Evolutionary conservation across 2,888 invertebrate genomes (phyloP), one percentile per base, ranked within the genome.

Genomic region (Coremacera marginata): DNA sequence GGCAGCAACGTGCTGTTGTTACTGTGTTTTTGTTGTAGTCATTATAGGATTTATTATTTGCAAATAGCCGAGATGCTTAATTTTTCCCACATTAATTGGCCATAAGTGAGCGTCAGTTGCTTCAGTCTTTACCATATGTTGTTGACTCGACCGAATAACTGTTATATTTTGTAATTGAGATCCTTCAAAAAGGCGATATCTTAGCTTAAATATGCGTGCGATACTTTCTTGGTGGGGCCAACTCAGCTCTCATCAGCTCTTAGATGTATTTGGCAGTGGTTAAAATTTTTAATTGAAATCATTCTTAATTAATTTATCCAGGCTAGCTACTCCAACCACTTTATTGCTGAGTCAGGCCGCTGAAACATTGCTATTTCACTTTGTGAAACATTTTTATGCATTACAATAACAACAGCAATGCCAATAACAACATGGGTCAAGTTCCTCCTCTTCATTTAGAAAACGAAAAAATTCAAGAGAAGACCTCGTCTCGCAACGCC

Each of bases 161-260:
- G 77, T 83, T 78, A 4, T 81, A 81, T 84, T 81, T 78, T 82
- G 80, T 86, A 84, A 84, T 85, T 85, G 84, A 81, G 81, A 81
- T 83, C 60, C 44, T 14, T 44, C 8, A 37, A 37, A 7, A 37
- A 37, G 14, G 4, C 27, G 22, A 22, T 22, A 60, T 22, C 60
- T 25, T 60, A 11, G 14, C 60, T 60, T 60, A 68, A 84, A 86
- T 85, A 85, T 77, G 78, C 84, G 84, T 85, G 86, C 65, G 84
- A 85, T 57, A 68, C 80, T 8, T 63, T 75, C 19, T 63, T 71
- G 82, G 82, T 82, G 81, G 70, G 75, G 5, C 16, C 44, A 44
- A 44, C 44, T 44, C 11, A 44, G 11, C 44, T 44, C 11, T 11
- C 44, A 11, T 44, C 14, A 31, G 5, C 31, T 31, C 31, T 31